These are phyloP conservation scores for Agelas oroides DNA, from an alignment of 37 sponge, comb jelly and placozoan species.

Conservation along the genomic window DNA sequence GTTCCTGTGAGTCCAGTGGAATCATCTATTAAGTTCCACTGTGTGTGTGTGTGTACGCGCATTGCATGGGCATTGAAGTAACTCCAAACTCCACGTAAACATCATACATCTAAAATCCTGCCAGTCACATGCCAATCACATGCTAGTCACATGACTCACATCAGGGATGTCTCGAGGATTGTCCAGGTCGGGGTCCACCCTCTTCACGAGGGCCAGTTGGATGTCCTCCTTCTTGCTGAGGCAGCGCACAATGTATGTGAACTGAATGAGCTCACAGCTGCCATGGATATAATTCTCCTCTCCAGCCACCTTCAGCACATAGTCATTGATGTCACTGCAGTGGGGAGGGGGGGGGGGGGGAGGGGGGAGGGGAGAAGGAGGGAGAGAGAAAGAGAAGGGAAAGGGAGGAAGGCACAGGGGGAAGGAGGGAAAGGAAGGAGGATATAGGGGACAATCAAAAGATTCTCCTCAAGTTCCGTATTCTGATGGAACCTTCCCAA, in stretches of 20 bases:
- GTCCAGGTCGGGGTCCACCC: slow-evolving; percentile 55
- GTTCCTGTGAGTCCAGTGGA: slow-evolving; percentile 81
- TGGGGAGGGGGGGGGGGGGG: background rate
- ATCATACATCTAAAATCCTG: too few relatives aligned
- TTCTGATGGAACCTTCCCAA: too few relatives aligned
- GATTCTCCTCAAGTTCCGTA: too few relatives aligned
- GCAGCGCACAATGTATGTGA: slow-evolving; percentile 57
- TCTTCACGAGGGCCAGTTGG: slow-evolving; percentile 62
- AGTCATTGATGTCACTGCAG: slow-evolving; percentile 56
- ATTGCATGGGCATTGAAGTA: background rate
- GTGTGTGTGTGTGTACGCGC: slow-evolving; percentile 12
- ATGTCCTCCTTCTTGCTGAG: slow-evolving; percentile 56
- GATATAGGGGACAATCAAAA: too few relatives aligned
- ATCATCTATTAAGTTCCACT: slow-evolving; percentile 81
- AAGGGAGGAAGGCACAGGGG: background rate
- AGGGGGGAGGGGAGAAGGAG: background rate
- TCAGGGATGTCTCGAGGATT: slow-evolving; percentile 65
- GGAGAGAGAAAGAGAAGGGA: background rate
- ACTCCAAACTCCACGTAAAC: too few relatives aligned
- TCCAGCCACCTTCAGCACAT: slow-evolving; percentile 73
- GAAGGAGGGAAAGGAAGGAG: slow-evolving; percentile 2
- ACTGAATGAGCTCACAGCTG: slow-evolving; percentile 44
- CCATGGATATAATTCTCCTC: slow-evolving; percentile 66
- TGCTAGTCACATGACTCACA: slow-evolving; percentile 45
- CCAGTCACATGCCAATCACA: too few relatives aligned